phyloP scores from a whole-genome alignment of 2,888 invertebrate genomes.

The Atrina japonica region DNA sequence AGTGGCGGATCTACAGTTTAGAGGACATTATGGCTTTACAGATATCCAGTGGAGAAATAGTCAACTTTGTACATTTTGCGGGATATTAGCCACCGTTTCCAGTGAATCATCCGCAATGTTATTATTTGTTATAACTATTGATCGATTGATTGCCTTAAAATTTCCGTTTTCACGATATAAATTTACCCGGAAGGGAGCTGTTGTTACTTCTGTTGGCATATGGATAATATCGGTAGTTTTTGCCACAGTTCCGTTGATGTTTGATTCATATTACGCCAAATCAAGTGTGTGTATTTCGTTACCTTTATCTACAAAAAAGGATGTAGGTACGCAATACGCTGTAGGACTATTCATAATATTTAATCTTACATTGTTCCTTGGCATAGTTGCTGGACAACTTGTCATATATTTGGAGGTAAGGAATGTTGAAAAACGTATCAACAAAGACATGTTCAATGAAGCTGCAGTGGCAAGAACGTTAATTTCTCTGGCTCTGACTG shows the following conservation, averaged over 20 bases:
- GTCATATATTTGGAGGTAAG: background rate
- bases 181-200: background rate
- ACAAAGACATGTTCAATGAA: background rate
- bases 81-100: constrained; percentile 10
- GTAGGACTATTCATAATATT: background rate
- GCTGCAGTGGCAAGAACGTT: background rate
- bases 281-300: constrained; percentile 3
- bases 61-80: background rate
- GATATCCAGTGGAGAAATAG: constrained; percentile 9
- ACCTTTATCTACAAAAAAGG: background rate
- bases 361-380: background rate
- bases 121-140: constrained; percentile 9
- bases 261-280: background rate
- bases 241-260: background rate
- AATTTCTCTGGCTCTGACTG: background rate
- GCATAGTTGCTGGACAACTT: background rate
- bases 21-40: background rate
- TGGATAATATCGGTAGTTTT: background rate
- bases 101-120: constrained; percentile 19
- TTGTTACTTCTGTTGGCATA: background rate
- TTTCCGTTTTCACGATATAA: background rate
- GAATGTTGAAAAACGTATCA: background rate
- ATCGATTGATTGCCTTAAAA: constrained; percentile 1
- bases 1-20: background rate
- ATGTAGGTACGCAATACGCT: background rate